These are phyloP conservation scores for Hybognathus amarus DNA, from an alignment of 2,797 vertebrate genomes.

Conservation along the genomic window DNA sequence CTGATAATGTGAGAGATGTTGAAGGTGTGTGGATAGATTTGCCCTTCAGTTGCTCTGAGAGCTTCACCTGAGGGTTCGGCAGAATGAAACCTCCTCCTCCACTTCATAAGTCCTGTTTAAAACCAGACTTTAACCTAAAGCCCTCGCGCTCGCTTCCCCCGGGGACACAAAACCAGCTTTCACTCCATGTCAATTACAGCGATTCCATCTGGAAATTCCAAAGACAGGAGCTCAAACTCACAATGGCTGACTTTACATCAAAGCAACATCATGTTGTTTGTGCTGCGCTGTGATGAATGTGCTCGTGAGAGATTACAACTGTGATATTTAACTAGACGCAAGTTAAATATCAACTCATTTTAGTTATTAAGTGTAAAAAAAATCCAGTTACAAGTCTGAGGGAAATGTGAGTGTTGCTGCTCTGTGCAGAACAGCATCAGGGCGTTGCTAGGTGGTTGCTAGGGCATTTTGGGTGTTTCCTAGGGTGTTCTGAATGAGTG, in stretches of 20 bases:
- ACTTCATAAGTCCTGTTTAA: constrained; percentile 23
- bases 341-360: not conserved
- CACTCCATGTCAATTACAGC: constrained; percentile 50
- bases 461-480: not conserved
- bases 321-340: not conserved
- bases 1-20: no score
- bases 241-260: constrained; percentile 54
- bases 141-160: constrained; percentile 35
- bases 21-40: no score
- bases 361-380: not conserved
- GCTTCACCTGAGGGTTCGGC: constrained; percentile 19
- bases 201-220: constrained; percentile 63
- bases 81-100: not conserved
- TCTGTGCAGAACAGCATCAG: not conserved
- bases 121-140: constrained; percentile 45
- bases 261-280: not conserved
- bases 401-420: not conserved
- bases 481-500: not conserved
- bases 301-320: not conserved
- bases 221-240: constrained; percentile 61
- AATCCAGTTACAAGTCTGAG: not conserved
- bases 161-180: constrained; percentile 46
- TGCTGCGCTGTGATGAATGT: not conserved
- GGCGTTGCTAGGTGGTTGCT: not conserved
- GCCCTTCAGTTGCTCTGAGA: no score